Evolutionary conservation across 2,888 invertebrate species (phyloP).

Genomic region (Drosophila fungiperda): DNA sequence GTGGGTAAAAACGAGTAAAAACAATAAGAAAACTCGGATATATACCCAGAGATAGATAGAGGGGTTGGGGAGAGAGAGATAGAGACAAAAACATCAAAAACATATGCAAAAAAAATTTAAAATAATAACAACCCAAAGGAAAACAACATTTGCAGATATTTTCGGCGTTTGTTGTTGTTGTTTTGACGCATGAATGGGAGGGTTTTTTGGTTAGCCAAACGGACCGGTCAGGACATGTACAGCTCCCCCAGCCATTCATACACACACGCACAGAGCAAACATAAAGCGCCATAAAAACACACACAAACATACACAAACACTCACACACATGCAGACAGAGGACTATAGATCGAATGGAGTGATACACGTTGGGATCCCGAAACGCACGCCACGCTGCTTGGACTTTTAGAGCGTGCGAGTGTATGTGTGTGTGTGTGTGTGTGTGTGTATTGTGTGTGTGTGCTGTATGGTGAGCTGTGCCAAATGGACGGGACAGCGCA

Average conservation of each 20-base stretch:
- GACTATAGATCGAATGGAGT: slow-evolving; percentile 68
- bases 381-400: slow-evolving; percentile 53
- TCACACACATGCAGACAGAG: slow-evolving; percentile 21
- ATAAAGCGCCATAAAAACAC: slow-evolving; percentile 14
- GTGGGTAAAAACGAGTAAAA: slow-evolving; percentile 37
- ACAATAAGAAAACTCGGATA: slow-evolving; percentile 22
- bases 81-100: slow-evolving; percentile 20
- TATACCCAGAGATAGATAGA: background rate
- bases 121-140: slow-evolving; percentile 82
- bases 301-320: slow-evolving; percentile 29
- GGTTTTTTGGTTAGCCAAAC: slow-evolving; percentile 28
- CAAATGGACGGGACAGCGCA: slow-evolving; percentile 53
- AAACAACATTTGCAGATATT: slow-evolving; percentile 81
- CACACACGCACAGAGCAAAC: slow-evolving; percentile 31
- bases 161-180: slow-evolving; percentile 40
- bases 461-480: slow-evolving; percentile 4
- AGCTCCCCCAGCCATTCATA: slow-evolving; percentile 23
- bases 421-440: background rate
- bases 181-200: background rate
- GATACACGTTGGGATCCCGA: slow-evolving; percentile 72
- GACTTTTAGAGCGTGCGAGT: slow-evolving; percentile 54
- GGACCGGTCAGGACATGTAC: slow-evolving; percentile 69
- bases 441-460: slow-evolving; percentile 10
- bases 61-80: background rate
- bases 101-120: slow-evolving; percentile 68